These are phyloP conservation scores for Enteromius radiatus DNA, from an alignment of 2,797 vertebrate genomes.

Conservation along the genomic window DNA sequence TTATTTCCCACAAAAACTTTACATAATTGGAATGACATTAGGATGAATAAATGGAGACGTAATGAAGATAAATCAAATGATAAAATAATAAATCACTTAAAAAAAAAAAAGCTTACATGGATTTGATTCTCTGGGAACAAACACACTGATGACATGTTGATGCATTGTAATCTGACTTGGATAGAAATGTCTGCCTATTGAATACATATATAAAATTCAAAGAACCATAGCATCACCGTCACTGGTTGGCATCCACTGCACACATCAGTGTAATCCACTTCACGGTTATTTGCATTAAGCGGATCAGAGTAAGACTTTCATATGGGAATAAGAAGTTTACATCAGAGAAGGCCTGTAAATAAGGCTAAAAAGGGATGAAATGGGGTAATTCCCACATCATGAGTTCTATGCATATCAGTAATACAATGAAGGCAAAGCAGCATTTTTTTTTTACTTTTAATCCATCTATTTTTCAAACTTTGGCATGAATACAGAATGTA, in stretches of 20 bases:
- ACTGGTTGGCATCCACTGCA: background rate
- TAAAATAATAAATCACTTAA: background rate
- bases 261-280: constrained; percentile 49
- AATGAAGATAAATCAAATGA: background rate
- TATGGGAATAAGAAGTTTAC: constrained; percentile 19
- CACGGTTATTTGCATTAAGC: constrained; percentile 60
- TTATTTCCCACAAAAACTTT: background rate
- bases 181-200: too few relatives aligned
- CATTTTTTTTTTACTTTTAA: background rate
- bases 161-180: background rate
- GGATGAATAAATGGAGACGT: background rate
- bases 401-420: constrained; percentile 22
- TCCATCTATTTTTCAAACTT: constrained; percentile 4
- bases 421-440: constrained; percentile 12
- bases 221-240: background rate
- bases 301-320: constrained; percentile 60
- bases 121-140: background rate
- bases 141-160: background rate
- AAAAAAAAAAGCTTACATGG: background rate
- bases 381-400: constrained; percentile 44
- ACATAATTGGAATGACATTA: background rate
- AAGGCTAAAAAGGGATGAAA: constrained; percentile 56
- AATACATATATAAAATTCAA: background rate
- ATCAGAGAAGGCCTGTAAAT: constrained; percentile 22
- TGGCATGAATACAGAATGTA: background rate